Evolutionary conservation across 2,113 vertebrate genomes (phyloP).

Genomic region (Cygnus buccinator): DNA sequence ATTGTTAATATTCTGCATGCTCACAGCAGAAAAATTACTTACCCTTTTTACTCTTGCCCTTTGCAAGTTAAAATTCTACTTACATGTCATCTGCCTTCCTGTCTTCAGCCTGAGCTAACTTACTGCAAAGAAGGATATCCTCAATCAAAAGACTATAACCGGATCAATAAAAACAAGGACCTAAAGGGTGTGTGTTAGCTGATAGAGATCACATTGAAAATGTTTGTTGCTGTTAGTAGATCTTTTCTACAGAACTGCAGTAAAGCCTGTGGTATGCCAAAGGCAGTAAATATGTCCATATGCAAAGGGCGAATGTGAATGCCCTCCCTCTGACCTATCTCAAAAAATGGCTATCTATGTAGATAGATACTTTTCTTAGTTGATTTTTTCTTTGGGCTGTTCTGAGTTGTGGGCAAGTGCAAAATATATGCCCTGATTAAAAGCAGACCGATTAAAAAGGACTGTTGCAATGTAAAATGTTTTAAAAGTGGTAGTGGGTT

Average conservation of each 20-base stretch:
- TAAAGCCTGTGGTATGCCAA: not conserved
- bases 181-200: not conserved
- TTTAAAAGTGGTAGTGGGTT: not conserved
- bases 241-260: not conserved
- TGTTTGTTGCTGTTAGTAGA: not conserved
- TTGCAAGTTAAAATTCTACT: slow-evolving; percentile 1
- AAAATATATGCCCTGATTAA: not conserved
- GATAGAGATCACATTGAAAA: not conserved
- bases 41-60: not conserved
- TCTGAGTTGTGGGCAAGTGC: not conserved
- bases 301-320: not conserved
- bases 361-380: not conserved
- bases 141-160: not conserved
- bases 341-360: not conserved
- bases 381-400: not conserved
- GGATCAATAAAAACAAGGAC: not conserved
- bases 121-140: not conserved
- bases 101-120: not conserved
- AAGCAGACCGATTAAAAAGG: not conserved
- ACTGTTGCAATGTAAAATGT: not conserved
- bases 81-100: not conserved
- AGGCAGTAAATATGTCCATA: not conserved
- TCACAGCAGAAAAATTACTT: not conserved
- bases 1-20: not conserved
- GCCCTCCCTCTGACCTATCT: not conserved